Evolutionary conservation across 2,113 vertebrate genomes (phyloP), one percentile per base, ranked within the genome.

Genomic region (Chaetura pelagica): DNA sequence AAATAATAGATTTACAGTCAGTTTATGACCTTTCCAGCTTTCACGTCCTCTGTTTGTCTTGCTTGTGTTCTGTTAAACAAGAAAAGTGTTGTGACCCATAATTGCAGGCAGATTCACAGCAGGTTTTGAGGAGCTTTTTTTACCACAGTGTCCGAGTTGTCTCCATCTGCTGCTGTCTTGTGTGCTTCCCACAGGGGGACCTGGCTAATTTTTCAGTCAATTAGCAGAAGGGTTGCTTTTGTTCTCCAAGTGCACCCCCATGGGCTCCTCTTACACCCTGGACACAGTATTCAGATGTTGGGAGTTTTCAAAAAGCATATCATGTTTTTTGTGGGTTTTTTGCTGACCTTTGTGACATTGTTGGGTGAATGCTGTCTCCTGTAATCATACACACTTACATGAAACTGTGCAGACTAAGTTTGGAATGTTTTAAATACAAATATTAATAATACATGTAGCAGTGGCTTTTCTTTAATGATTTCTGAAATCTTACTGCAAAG

Each of bases 171-270:
- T 94, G 92, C 98, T 95, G 98, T 98, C 98, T 97, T 97, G 92
- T 96, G 96, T 77, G 84, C 94, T 98, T 98, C 99, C 99, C 99
- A 98, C 94, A 97, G 98, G 98, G 98, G 95, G 97, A 94, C 97
- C 97, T 94, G 98, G 99, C 98, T 99, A 99, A 99, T 99, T 99
- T 99, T 99, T 99, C 99, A 99, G 99, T 99, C 99, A 99, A 99
- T 99, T 99, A 99, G 99, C 98, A 99, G 99, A 99, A 99, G 99
- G 99, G 98, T 98, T 96, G 98, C 99, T 99, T 99, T 99, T 99
- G 99, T 99, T 99, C 98, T 98, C 97, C 97, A 93, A 73, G 96
- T 81, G 68, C 95, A 93, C 97, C 99, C 98, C 98, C 98, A 97
- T 97, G 98, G 98, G 98, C 98, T 98, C 98, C 94, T 95, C 98